phyloP scores from a whole-genome alignment of 2,888 invertebrate genomes.

The Patella pellucida region DNA sequence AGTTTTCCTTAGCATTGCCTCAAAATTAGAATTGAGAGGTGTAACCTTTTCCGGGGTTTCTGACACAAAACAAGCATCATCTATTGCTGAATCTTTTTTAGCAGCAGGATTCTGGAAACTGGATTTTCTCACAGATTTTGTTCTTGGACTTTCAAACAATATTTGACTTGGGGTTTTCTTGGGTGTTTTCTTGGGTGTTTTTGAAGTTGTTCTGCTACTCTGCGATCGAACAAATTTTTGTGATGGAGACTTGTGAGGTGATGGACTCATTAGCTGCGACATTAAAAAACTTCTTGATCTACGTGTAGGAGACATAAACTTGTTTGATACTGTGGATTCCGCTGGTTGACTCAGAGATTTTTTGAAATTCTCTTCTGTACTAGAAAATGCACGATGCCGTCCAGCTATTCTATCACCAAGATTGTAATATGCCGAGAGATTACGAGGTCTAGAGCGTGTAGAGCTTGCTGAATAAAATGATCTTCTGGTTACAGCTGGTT shows the following conservation, averaged over 20 bases:
- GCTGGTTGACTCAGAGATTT: not conserved
- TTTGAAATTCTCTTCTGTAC: slow-evolving; percentile 14
- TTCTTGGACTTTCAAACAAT: slow-evolving; percentile 20
- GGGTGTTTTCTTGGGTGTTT: slow-evolving; percentile 21
- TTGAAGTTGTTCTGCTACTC: slow-evolving; percentile 6
- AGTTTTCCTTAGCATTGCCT: not conserved
- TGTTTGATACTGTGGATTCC: slow-evolving; percentile 14
- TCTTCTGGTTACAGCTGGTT: slow-evolving; percentile 47
- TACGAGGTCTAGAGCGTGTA: slow-evolving; percentile 48
- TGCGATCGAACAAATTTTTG: not conserved
- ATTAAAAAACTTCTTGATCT: slow-evolving; percentile 44
- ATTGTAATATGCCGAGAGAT: slow-evolving; percentile 51
- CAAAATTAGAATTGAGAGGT: not conserved
- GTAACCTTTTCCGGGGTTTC: not conserved
- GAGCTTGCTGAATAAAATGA: slow-evolving; percentile 57
- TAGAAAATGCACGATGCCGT: slow-evolving; percentile 17
- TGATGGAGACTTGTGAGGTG: slow-evolving; percentile 28
- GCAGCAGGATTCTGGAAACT: not conserved
- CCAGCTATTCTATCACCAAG: slow-evolving; percentile 54
- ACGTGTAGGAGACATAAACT: slow-evolving; percentile 48
- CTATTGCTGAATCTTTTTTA: not conserved
- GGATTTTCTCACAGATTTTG: not conserved
- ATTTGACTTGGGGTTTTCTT: slow-evolving; percentile 18
- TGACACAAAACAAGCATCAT: no score
- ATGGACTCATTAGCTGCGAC: slow-evolving; percentile 54